Conservation (phyloP, 2,797 vertebrate species). For the Arctocebus calabarensis region DNA sequence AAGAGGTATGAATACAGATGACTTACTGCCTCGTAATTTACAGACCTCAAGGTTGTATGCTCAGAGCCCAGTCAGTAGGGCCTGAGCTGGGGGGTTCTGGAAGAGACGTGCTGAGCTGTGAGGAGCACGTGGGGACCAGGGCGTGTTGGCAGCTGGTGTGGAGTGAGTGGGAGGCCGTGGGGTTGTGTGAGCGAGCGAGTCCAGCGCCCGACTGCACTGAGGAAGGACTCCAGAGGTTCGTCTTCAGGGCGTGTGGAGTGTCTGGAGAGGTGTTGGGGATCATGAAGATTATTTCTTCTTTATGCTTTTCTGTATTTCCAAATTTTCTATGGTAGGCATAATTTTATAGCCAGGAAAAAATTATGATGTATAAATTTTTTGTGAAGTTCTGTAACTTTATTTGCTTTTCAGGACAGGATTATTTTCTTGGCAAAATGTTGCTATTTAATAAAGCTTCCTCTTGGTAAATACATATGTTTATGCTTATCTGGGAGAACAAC, state of each 20-base stretch:
- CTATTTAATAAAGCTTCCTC: not conserved
- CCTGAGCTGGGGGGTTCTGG: fast-evolving
- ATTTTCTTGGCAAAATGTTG: not conserved
- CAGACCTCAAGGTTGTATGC: not conserved
- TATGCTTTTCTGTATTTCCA: not conserved
- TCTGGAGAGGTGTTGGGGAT: not conserved
- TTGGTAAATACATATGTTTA: not conserved
- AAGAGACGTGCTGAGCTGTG: fast-evolving
- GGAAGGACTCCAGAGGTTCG: fast-evolving
- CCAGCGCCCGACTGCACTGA: fast-evolving
- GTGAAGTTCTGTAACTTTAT: not conserved
- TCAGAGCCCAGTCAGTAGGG: fast-evolving
- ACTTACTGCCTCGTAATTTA: fast-evolving
- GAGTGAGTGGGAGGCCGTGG: not conserved
- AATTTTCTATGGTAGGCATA: not conserved
- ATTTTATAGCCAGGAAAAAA: not conserved
- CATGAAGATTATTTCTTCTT: not conserved
- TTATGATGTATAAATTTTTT: fast-evolving
- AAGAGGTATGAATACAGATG: not conserved
- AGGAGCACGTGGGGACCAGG: fast-evolving
- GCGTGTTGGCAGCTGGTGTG: fast-evolving
- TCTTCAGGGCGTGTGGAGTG: not conserved
- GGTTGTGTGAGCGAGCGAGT: fast-evolving
- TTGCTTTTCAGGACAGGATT: not conserved
- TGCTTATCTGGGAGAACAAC: not conserved